Percentiles rank a stretch among this genome's conserved stretches.
Evolutionary conservation across 2,113 vertebrate species (phyloP).

Genomic region (Carlito syrichta): DNA sequence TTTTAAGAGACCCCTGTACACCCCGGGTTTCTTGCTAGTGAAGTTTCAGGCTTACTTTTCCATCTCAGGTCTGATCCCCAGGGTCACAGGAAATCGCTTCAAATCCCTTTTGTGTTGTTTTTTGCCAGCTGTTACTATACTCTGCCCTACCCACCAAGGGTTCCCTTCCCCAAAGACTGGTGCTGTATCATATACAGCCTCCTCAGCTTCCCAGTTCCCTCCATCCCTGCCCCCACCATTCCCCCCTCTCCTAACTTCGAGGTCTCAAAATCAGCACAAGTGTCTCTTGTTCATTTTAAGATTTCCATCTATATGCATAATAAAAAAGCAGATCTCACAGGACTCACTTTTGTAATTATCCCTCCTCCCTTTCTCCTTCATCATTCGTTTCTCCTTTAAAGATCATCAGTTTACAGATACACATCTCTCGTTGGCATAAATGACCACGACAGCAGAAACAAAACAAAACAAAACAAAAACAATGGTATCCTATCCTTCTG

Average conservation of each 20-base stretch:
- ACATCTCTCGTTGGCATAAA: background rate
- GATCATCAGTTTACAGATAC: background rate
- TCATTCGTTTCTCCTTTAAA: background rate
- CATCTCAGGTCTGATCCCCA: background rate
- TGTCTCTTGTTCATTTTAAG: background rate
- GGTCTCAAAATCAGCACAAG: background rate
- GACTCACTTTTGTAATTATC: background rate
- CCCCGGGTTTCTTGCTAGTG: background rate
- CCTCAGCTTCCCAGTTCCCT: background rate
- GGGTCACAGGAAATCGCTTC: background rate
- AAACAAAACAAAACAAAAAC: background rate
- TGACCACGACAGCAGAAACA: background rate
- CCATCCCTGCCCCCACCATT: no score
- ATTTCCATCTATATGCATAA: background rate
- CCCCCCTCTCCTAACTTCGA: background rate
- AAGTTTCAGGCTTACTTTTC: background rate
- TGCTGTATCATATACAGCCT: background rate
- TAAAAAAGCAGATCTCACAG: background rate
- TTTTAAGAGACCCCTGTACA: background rate
- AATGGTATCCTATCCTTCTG: background rate
- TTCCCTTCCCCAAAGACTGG: background rate
- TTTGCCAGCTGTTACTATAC: background rate
- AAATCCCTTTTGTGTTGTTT: background rate
- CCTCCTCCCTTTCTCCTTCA: background rate
- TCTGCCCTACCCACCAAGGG: background rate